These are phyloP conservation scores for Lasioglossum figueresi DNA, from an alignment of 2,888 invertebrate genomes.

Conservation along the genomic window DNA sequence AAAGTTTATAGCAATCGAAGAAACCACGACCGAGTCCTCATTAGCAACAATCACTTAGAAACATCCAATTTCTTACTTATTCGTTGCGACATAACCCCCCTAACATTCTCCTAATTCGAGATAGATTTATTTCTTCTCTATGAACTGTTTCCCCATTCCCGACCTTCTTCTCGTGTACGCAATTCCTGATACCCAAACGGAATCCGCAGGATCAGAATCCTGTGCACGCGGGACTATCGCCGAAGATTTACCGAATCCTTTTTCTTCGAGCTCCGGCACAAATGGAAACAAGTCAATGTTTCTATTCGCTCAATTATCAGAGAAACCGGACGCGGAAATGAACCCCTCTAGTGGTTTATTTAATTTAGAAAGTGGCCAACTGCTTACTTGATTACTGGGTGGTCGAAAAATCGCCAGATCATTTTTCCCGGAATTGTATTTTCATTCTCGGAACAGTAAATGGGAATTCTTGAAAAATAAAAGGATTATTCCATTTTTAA, in stretches of 20 bases:
- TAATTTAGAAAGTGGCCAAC: background rate
- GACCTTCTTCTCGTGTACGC: background rate
- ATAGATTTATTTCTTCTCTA: background rate
- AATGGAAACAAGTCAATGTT: conserved; percentile 8
- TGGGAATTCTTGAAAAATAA: too few species aligned
- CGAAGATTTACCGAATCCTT: background rate
- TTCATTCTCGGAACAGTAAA: too few species aligned
- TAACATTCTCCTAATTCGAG: conserved; percentile 1
- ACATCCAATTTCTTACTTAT: background rate
- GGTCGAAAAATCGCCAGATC: too few species aligned
- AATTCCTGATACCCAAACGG: background rate
- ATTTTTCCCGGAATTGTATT: too few species aligned
- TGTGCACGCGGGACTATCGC: background rate
- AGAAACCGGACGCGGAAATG: background rate
- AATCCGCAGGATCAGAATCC: background rate
- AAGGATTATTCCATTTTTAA: too few species aligned
- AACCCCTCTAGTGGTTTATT: background rate
- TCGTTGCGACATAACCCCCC: background rate
- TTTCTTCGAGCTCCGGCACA: background rate
- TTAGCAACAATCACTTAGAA: conserved; percentile 9
- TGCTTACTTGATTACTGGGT: background rate
- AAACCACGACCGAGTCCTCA: background rate
- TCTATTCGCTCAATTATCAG: background rate
- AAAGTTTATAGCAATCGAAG: background rate
- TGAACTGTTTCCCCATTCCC: background rate